A percentile compares a stretch with the other conserved stretches of the same genome.
These are phyloP conservation scores for Anser cygnoides DNA, from an alignment of 2,113 vertebrate genomes.

Conservation along the genomic window DNA sequence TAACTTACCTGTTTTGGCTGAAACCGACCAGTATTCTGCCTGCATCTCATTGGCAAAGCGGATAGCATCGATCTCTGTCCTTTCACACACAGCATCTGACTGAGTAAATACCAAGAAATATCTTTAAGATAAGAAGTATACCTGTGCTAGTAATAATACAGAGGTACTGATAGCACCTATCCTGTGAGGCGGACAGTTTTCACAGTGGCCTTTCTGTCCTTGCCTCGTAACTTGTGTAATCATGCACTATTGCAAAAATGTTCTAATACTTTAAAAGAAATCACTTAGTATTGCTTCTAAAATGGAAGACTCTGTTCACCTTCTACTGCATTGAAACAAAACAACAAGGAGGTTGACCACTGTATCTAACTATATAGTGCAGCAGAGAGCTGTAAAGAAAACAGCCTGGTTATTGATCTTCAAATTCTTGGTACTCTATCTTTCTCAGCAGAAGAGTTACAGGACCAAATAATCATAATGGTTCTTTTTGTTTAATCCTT, in stretches of 20 bases:
- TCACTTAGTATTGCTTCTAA: neutral
- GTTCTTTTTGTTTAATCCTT: neutral
- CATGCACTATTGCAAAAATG: neutral
- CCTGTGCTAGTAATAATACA: neutral
- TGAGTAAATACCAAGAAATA: conserved; percentile 34
- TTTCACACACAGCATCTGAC: conserved; percentile 82
- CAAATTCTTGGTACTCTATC: neutral
- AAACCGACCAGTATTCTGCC: conserved; percentile 92
- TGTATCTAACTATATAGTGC: neutral
- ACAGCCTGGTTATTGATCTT: neutral
- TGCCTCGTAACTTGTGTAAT: neutral
- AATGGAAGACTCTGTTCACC: neutral
- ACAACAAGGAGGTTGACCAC: neutral
- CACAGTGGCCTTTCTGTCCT: neutral
- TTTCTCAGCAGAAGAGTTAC: neutral
- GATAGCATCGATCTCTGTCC: conserved; percentile 85
- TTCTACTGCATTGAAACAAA: neutral
- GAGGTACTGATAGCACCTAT: neutral
- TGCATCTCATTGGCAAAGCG: conserved; percentile 83
- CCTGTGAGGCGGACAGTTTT: neutral
- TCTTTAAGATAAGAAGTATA: neutral
- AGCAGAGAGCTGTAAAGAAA: neutral
- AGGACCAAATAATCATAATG: neutral
- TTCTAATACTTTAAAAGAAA: neutral
- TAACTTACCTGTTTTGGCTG: conserved; percentile 87